A percentile compares a stretch with the other conserved stretches of the same genome.
Evolutionary conservation across 2,113 vertebrate genomes (phyloP).

Genomic region (Orycteropus afer): DNA sequence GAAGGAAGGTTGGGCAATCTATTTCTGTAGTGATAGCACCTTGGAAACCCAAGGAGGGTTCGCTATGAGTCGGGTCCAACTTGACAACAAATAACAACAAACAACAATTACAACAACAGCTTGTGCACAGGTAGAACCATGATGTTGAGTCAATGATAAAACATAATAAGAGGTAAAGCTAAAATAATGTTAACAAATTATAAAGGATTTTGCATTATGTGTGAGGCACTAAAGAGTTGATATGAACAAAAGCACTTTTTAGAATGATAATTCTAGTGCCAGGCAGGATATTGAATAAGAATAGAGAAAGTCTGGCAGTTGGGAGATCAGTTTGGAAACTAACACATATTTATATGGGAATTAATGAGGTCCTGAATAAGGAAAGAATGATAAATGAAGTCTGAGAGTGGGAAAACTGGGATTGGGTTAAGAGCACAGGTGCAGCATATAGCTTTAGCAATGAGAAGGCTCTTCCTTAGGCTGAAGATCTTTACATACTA

Average conservation of each 20-base stretch:
- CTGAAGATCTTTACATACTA: background rate
- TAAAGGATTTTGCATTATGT: background rate
- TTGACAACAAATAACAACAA: too few species aligned
- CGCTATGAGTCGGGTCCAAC: too few species aligned
- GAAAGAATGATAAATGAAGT: background rate
- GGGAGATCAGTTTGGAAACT: background rate
- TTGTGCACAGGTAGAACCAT: background rate
- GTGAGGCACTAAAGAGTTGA: background rate
- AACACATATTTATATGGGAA: background rate
- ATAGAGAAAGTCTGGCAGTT: background rate
- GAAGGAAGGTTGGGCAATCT: too few species aligned
- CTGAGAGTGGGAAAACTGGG: background rate
- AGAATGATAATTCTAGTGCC: constrained; percentile 1
- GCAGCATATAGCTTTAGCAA: background rate
- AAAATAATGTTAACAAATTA: background rate
- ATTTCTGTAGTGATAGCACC: too few species aligned
- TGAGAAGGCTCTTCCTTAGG: background rate
- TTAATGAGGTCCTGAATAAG: background rate
- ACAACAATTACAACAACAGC: too few species aligned
- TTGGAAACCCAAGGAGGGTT: too few species aligned
- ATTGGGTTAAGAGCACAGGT: background rate
- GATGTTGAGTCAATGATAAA: background rate
- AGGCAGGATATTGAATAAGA: background rate
- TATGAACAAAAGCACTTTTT: background rate
- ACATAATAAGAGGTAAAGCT: background rate